These are phyloP conservation scores for Oligia fasciuncula DNA, from an alignment of 2,888 invertebrate genomes.

Conservation along the genomic window DNA sequence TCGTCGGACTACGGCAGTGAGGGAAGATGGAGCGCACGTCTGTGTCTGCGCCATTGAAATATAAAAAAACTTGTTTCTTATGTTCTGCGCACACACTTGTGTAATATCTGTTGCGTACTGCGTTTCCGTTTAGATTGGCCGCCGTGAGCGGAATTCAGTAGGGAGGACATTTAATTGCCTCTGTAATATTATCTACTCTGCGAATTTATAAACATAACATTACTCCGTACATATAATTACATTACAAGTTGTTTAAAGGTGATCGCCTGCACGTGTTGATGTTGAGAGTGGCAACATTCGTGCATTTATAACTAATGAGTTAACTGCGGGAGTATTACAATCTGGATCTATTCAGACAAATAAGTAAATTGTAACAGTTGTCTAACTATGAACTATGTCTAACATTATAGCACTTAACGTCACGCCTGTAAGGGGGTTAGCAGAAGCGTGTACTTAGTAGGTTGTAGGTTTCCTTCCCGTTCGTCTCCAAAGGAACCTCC, in stretches of 20 bases:
- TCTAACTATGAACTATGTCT: not conserved
- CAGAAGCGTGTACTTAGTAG: too few species aligned
- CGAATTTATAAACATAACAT: not conserved
- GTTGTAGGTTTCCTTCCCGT: too few species aligned
- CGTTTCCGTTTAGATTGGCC: too few species aligned
- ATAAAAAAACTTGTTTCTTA: too few species aligned
- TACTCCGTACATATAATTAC: not conserved
- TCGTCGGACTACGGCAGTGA: too few species aligned
- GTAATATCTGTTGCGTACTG: too few species aligned
- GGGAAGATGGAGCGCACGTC: too few species aligned
- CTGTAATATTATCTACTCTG: not conserved
- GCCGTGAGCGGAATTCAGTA: too few species aligned
- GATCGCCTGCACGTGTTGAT: conserved; percentile 5
- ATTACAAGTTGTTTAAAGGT: not conserved
- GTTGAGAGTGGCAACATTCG: not conserved
- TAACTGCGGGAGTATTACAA: not conserved
- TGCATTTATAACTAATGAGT: too few species aligned
- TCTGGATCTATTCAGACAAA: not conserved
- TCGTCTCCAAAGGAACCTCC: too few species aligned
- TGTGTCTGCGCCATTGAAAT: too few species aligned
- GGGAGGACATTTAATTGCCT: not conserved
- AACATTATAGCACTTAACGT: not conserved
- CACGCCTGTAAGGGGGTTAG: not conserved
- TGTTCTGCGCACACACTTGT: too few species aligned
- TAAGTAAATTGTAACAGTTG: not conserved